Evolutionary conservation across 2,888 invertebrate species (phyloP), one percentile per base, ranked within the genome.

Genomic region (Xylocampa areola): DNA sequence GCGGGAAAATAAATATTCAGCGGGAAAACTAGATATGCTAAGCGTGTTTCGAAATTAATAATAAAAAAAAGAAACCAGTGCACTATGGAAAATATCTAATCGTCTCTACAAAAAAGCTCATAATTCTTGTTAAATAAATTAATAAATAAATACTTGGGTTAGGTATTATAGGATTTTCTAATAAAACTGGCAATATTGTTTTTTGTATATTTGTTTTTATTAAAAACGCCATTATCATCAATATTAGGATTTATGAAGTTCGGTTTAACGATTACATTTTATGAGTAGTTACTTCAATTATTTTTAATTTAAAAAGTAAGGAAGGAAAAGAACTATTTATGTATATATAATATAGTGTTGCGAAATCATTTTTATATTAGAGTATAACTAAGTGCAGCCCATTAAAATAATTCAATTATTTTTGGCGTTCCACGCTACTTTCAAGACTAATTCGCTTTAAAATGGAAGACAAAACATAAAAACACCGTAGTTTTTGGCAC

Each of bases 161-260:
- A n/a, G n/a, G n/a, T n/a, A 55, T 58, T 51, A 43, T 33, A 67
- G 76, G 78, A 62, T 64, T 37, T 48, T 52, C 68, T 72, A 94
- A 93, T 93, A 88, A 94, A 93, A 94, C 92, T 80, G 87, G 79
- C 89, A 85, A 83, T 87, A 69, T 71, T 74, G 68, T 67, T 84
- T 88, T 93, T 91, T 91, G 88, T 89, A 90, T 93, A 92, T 89
- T 91, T 92, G 89, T 92, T 94, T 90, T 94, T 94, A 93, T 93
- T 94, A 92, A 94, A 94, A 94, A 92, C 94, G 93, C 93, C 93
- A 93, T 94, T 91, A 92, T 92, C 88, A 92, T 94, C 92, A 92
- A 90, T 94, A 93, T 94, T 93, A 94, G 92, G 94, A 94, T 92
- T 93, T 92, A 93, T 91, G 94, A 93, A 93, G 92, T 92, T 92